A percentile compares a stretch with the other conserved stretches of the same genome.
Conservation (phyloP, 37 sponge, comb jelly and placozoan genomes). For the Axinella damicornis region DNA sequence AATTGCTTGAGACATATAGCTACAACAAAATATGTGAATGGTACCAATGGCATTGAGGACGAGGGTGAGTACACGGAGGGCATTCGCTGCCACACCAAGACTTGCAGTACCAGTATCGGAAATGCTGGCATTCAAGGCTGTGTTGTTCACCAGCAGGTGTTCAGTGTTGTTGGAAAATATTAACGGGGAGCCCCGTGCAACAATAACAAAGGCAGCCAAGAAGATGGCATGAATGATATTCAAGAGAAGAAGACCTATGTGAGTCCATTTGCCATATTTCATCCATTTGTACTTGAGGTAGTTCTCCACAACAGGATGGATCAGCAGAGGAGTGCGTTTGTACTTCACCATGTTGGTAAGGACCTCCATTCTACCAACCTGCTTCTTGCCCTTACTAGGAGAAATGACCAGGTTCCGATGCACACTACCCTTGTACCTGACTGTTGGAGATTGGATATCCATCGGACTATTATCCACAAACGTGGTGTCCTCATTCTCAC, state of each 20-base stretch:
- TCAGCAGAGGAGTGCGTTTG: conserved; percentile 58
- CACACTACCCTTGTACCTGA: conserved; percentile 36
- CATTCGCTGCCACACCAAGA: too few species aligned
- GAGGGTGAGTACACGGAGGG: too few species aligned
- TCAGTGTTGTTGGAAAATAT: not conserved
- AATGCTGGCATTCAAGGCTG: too few species aligned
- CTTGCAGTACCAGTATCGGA: too few species aligned
- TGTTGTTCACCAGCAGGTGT: too few species aligned
- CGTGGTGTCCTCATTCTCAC: conserved; percentile 5
- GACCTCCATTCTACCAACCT: conserved; percentile 6
- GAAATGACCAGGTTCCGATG: not conserved
- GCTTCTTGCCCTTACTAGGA: not conserved
- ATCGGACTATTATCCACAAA: not conserved
- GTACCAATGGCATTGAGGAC: too few species aligned
- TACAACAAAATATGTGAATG: too few species aligned
- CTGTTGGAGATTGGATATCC: not conserved
- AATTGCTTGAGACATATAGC: too few species aligned
- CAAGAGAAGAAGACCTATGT: not conserved
- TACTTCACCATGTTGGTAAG: conserved; percentile 67
- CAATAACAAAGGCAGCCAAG: conserved; percentile 47
- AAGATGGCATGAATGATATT: conserved; percentile 62
- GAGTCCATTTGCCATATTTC: conserved; percentile 64
- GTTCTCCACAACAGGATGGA: conserved; percentile 63
- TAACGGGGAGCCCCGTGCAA: too few species aligned
- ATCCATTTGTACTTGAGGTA: conserved; percentile 81